phyloP scores from a whole-genome alignment of 2,797 vertebrate species.

The Emydoidea blandingii region DNA sequence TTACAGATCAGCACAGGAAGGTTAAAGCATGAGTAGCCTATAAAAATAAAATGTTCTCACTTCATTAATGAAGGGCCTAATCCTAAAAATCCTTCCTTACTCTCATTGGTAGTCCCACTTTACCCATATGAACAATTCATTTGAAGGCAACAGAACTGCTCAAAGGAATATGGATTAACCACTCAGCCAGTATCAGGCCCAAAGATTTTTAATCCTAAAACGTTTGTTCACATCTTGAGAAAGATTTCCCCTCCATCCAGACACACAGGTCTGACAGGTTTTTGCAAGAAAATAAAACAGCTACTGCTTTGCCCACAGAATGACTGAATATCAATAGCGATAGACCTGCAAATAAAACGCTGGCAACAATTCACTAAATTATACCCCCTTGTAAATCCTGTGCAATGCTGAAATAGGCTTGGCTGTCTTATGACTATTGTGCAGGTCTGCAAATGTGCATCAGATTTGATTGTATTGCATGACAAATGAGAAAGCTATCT shows the following conservation, averaged over 20 bases:
- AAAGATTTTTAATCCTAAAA: background rate
- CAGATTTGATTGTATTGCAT: slow-evolving; percentile 36
- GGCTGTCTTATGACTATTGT: slow-evolving; percentile 25
- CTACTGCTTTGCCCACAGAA: slow-evolving; percentile 8
- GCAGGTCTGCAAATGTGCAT: slow-evolving; percentile 59
- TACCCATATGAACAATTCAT: background rate
- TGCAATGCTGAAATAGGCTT: background rate
- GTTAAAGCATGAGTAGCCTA: background rate
- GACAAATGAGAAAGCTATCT: slow-evolving; percentile 30
- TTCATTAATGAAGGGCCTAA: background rate
- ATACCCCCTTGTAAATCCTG: background rate
- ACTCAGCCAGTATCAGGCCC: background rate
- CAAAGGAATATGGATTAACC: background rate
- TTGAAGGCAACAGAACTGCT: background rate
- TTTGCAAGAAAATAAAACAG: slow-evolving; percentile 23
- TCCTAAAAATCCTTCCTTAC: background rate
- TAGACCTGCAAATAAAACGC: slow-evolving; percentile 38
- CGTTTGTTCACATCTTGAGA: slow-evolving; percentile 14
- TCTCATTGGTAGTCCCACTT: background rate
- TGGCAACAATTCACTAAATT: background rate
- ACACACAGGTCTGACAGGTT: background rate
- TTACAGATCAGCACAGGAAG: background rate
- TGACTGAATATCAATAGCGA: background rate
- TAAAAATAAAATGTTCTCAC: slow-evolving; percentile 37
- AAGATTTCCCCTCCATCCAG: slow-evolving; percentile 20